Evolutionary conservation across 2,797 vertebrate species (phyloP), one percentile per base, ranked within the genome.

Genomic region (Ambastaia sidthimunki): DNA sequence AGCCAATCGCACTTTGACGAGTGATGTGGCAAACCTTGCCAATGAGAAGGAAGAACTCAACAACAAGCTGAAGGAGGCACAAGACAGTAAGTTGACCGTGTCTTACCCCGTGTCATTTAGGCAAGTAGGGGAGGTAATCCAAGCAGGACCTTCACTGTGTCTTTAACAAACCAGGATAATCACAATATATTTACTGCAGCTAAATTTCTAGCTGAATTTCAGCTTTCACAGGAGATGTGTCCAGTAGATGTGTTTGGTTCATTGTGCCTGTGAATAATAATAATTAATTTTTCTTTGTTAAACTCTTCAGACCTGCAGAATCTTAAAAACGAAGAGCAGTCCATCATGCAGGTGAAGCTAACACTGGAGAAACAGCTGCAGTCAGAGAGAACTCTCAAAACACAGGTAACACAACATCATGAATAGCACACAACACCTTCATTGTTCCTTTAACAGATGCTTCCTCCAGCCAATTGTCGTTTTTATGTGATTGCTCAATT

Each of bases 21-120:
- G 93, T 84, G 97, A 99, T 74, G 98, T 99, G 60, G 96, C 94
- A 71, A 99, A 98, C 88, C 94, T 99, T 85, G 96, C 97, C 81
- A 97, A 94, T 60, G 97, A 99, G 92, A 99, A 98, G 81, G 97
- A 98, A 89, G 97, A 99, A n/a, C 89, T 99, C 74, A 99, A 99
- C 91, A 98, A 98, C 92, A 96, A 96, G 88, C 82, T 98, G 78
- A 99, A 98, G 87, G 96, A 96, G 55, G 80, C 90, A 48, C 94
- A 96, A 83, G 97, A 98, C 78, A 93, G 98, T 98, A 92, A 86
- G 97, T 71, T 76, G 3, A 6, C 4, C 10, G 5, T 18, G n/a
- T 54, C 6, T 19, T 19, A 19, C 18, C 18, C 31, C 31, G n/a
- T n/a, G n/a, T n/a, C n/a, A n/a, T n/a, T n/a, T n/a, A n/a, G n/a